Evolutionary conservation across 2,113 vertebrate genomes (phyloP).

Genomic region (Nettapus auritus): DNA sequence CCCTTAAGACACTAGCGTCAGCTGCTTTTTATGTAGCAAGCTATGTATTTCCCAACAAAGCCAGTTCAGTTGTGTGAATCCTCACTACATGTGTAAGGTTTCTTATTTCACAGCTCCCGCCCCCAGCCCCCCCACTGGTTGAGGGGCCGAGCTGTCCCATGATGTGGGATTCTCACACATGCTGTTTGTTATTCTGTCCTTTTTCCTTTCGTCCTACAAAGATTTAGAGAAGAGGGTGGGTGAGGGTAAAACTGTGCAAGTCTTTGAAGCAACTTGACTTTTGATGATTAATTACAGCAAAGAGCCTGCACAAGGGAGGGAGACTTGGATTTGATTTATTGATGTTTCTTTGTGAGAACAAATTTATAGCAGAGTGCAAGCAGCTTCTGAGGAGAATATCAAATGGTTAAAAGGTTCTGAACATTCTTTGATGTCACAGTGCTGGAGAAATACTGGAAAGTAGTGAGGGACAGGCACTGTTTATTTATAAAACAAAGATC

Average conservation of each 20-base stretch:
- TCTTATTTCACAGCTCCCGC: slow-evolving; percentile 49
- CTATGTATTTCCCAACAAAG: not conserved
- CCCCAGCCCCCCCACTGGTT: not conserved
- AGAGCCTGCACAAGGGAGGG: slow-evolving; percentile 31
- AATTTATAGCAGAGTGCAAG: slow-evolving; percentile 61
- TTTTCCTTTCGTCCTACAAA: slow-evolving; percentile 37
- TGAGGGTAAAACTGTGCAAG: slow-evolving; percentile 26
- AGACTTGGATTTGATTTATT: slow-evolving; percentile 71
- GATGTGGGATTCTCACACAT: slow-evolving; percentile 75
- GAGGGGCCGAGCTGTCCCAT: slow-evolving; percentile 28
- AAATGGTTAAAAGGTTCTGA: slow-evolving; percentile 43
- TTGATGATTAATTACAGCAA: slow-evolving; percentile 58
- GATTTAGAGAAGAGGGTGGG: slow-evolving; percentile 10
- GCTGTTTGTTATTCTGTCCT: slow-evolving; percentile 65
- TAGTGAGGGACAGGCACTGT: slow-evolving; percentile 19
- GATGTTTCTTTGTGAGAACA: slow-evolving; percentile 70
- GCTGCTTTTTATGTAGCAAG: not conserved
- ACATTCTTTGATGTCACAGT: slow-evolving; percentile 57
- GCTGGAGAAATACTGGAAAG: slow-evolving; percentile 38
- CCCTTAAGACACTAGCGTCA: not conserved
- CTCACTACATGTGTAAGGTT: slow-evolving; percentile 43
- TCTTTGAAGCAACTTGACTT: slow-evolving; percentile 70
- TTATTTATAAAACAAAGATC: slow-evolving; percentile 75
- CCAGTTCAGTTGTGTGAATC: not conserved
- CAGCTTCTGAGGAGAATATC: slow-evolving; percentile 43